Evolutionary conservation across 1,140 invertebrate species (phyloP).

Genomic region (Heliconius nattereri): DNA sequence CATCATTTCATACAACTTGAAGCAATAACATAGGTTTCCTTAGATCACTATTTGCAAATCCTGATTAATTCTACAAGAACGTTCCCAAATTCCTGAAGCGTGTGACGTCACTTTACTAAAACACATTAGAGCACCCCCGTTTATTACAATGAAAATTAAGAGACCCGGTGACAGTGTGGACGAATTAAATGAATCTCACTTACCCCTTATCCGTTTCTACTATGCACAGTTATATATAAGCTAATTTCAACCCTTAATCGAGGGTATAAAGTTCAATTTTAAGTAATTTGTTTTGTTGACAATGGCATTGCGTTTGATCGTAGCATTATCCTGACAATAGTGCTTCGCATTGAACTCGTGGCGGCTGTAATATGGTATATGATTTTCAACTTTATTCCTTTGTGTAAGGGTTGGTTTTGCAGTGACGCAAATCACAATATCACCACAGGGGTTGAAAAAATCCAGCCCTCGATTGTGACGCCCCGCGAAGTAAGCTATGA

Average conservation of each 20-base stretch:
- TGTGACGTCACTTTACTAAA: constrained; percentile 40
- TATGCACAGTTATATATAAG: constrained; percentile 40
- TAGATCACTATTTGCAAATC: constrained; percentile 17
- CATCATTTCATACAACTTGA: not conserved
- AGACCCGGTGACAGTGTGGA: constrained; percentile 72
- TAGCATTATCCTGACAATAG: constrained; percentile 77
- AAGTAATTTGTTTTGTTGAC: constrained; percentile 44
- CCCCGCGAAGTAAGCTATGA: constrained; percentile 78
- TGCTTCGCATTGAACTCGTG: constrained; percentile 73
- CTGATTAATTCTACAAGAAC: constrained; percentile 40
- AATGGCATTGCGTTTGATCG: constrained; percentile 75
- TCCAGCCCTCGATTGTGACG: constrained; percentile 73
- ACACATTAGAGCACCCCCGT: constrained; percentile 43
- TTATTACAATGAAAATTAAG: constrained; percentile 76
- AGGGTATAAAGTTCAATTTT: constrained; percentile 45
- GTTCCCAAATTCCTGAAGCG: constrained; percentile 34
- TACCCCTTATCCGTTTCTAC: constrained; percentile 69
- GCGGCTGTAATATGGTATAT: constrained; percentile 54
- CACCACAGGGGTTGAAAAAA: constrained; percentile 76
- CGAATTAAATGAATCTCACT: constrained; percentile 78
- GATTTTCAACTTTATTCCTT: constrained; percentile 51
- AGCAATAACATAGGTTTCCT: not conserved
- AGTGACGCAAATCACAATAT: constrained; percentile 53
- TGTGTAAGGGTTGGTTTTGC: constrained; percentile 53
- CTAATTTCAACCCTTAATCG: constrained; percentile 40